Percentiles rank a stretch among this genome's conserved stretches.
phyloP scores from a whole-genome alignment of 2,888 invertebrate species.

The Dynastes hyllus region DNA sequence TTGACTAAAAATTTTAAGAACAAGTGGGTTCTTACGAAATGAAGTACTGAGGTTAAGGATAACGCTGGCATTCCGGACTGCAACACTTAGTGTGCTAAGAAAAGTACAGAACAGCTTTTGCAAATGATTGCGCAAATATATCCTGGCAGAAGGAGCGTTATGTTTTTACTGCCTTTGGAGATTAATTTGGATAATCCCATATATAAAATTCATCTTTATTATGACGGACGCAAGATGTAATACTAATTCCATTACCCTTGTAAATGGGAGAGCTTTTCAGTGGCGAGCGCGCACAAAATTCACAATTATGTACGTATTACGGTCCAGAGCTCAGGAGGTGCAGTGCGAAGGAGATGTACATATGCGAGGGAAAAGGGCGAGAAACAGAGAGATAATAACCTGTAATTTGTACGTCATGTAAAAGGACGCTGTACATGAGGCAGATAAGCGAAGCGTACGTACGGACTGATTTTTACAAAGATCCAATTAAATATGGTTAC shows the following conservation, averaged over 20 bases:
- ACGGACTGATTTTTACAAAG: constrained; percentile 61
- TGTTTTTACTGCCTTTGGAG: constrained; percentile 7
- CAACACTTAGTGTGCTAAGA: no score
- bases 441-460: constrained; percentile 61
- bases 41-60: no score
- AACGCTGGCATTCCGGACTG: no score
- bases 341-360: constrained; percentile 25
- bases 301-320: constrained; percentile 38
- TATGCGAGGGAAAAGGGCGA: constrained; percentile 32
- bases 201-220: constrained; percentile 32
- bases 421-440: constrained; percentile 56
- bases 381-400: constrained; percentile 53
- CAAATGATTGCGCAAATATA: no score
- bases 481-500: constrained; percentile 64
- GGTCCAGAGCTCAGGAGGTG: constrained; percentile 19
- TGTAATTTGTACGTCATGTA: constrained; percentile 58
- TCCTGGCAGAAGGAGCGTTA: neutral
- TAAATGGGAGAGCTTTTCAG: constrained; percentile 41
- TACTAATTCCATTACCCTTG: constrained; percentile 42
- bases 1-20: no score
- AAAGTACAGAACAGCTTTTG: no score
- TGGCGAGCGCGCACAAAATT: constrained; percentile 42
- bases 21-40: no score
- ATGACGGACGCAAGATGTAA: constrained; percentile 36
- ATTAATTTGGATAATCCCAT: constrained; percentile 35